Evolutionary conservation across 2,888 invertebrate genomes (phyloP).

Genomic region (Troides aeacus): DNA sequence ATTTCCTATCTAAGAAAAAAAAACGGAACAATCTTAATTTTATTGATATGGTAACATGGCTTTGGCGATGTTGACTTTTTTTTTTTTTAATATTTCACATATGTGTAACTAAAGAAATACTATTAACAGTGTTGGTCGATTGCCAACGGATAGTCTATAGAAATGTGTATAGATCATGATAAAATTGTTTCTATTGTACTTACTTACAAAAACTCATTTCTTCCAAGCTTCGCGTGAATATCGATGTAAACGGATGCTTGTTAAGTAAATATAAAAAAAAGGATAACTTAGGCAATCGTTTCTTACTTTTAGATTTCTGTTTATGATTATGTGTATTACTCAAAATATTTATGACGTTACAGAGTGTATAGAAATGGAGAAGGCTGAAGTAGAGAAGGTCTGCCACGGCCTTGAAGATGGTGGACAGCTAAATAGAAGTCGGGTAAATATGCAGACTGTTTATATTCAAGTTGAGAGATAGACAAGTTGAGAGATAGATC

Average conservation of each 20-base stretch:
- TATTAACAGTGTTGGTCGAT: not conserved
- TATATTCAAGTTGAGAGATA: no score
- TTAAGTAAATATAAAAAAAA: not conserved
- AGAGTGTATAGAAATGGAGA: slow-evolving; percentile 58
- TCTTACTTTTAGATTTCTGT: no score
- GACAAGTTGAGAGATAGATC: no score
- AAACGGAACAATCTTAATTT: not conserved
- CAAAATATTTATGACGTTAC: slow-evolving; percentile 30
- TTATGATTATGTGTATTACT: not conserved
- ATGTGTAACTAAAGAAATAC: not conserved
- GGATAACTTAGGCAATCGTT: not conserved
- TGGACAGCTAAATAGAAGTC: slow-evolving; percentile 57
- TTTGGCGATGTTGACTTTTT: not conserved
- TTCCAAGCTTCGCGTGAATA: no score
- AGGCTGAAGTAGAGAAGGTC: slow-evolving; percentile 53
- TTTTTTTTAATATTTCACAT: not conserved
- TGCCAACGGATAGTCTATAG: no score
- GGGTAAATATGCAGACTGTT: slow-evolving; percentile 44
- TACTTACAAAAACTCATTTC: no score
- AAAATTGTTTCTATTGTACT: no score
- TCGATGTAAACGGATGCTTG: no score
- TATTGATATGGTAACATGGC: not conserved
- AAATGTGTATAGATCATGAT: no score
- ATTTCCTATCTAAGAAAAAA: no score
- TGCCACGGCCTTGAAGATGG: slow-evolving; percentile 52